A percentile compares a stretch with the other conserved stretches of the same genome.
These are phyloP conservation scores for Eriocheir sinensis DNA, from an alignment of 1,140 invertebrate species.

Conservation along the genomic window DNA sequence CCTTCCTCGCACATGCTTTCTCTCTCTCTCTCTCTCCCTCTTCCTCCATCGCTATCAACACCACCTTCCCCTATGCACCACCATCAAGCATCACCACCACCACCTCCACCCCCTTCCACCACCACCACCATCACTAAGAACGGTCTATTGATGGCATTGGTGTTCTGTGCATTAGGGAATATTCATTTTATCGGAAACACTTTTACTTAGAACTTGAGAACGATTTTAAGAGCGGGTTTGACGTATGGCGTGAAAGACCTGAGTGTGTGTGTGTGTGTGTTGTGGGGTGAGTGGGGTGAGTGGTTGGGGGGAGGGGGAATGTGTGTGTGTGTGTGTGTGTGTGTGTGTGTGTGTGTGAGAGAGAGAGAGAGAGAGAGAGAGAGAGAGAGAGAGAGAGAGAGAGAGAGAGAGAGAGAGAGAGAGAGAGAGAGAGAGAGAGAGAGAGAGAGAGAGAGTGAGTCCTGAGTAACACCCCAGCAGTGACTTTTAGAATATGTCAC, in stretches of 20 bases:
- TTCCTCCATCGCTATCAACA: neutral
- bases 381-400: no score
- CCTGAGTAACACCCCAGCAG: no score
- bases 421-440: no score
- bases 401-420: no score
- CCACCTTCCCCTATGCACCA: neutral
- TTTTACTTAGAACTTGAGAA: neutral
- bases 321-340: no score
- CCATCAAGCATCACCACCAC: no score
- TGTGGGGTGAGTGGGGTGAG: neutral
- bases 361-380: no score
- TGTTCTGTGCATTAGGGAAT: neutral
- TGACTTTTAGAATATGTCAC: no score
- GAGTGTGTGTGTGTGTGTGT: neutral
- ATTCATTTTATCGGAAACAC: constrained; percentile 24
- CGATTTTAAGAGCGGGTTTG: constrained; percentile 11
- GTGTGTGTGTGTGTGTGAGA: no score
- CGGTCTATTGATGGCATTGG: neutral
- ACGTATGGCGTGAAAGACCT: neutral
- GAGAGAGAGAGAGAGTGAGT: no score
- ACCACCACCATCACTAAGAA: neutral
- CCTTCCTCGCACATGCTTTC: neutral
- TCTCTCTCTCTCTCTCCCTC: constrained; percentile 34
- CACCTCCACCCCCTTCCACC: neutral
- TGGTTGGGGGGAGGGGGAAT: no score